A percentile compares a stretch with the other conserved stretches of the same genome.
phyloP scores from a whole-genome alignment of 1,140 invertebrate genomes.

The Eciton burchellii region DNA sequence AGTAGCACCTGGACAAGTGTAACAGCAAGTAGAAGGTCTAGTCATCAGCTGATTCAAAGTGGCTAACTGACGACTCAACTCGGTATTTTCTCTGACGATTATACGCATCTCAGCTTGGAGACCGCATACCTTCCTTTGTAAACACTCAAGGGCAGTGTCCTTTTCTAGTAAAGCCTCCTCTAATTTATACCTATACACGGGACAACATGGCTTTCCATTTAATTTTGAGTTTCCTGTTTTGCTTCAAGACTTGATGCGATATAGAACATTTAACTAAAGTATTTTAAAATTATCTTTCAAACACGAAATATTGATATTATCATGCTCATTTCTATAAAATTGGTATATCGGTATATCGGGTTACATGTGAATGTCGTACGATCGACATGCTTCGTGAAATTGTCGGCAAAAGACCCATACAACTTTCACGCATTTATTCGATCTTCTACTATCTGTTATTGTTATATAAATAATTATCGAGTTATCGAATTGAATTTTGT shows the following conservation, averaged over 20 bases:
- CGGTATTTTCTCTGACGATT: constrained; percentile 79
- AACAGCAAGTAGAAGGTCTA: constrained; percentile 60
- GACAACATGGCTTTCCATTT: neutral
- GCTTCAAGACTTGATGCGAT: neutral
- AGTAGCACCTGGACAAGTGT: constrained; percentile 53
- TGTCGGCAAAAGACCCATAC: constrained; percentile 61
- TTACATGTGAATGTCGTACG: constrained; percentile 26
- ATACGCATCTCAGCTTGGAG: constrained; percentile 84
- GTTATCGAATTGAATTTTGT: neutral
- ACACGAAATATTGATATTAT: neutral
- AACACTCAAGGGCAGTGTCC: constrained; percentile 83
- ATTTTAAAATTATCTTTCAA: constrained; percentile 15
- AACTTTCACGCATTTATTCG: constrained; percentile 52
- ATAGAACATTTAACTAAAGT: neutral
- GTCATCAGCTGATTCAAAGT: constrained; percentile 71
- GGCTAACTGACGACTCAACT: constrained; percentile 74
- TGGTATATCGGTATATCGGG: neutral
- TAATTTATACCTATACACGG: constrained; percentile 84
- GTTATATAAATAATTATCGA: constrained; percentile 10
- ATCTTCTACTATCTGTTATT: constrained; percentile 26
- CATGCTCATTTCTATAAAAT: constrained; percentile 19
- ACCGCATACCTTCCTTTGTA: constrained; percentile 84
- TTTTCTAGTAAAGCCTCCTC: constrained; percentile 84
- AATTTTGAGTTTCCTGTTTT: constrained; percentile 1
- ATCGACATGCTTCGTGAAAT: constrained; percentile 33